Evolutionary conservation across 2,113 vertebrate genomes (phyloP), one percentile per base, ranked within the genome.

Genomic region (Saimiri boliviensis): DNA sequence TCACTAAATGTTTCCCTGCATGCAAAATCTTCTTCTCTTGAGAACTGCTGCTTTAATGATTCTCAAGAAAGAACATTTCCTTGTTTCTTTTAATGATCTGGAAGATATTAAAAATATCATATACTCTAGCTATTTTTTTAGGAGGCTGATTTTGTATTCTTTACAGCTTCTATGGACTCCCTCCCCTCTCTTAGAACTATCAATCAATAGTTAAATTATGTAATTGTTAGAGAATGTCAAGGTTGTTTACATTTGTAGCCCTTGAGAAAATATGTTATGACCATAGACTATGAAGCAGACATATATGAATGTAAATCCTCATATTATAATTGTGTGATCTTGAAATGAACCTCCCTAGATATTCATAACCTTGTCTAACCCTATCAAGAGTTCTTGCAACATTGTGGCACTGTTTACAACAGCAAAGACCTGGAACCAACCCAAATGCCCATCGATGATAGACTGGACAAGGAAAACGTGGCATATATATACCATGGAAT

Each of bases 61-160:
- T 79, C 66, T 95, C 45, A 54, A 47, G 35, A 96, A 40, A 93
- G 17, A 80, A 76, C 32, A 23, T 37, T 68, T 95, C 82, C 91
- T 91, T 89, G 47, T 23, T 52, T 96, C 94, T 94, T n/a, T 96
- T 81, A 82, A 92, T 85, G 66, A 94, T 92, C 96, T 97, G 87
- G 96, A 97, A 98, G 81, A 93, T 56, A 97, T 97, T 93, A 95
- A 96, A 92, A 95, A 60, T 56, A 96, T 90, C 87, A 93, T 86
- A 97, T 97, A 90, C 52, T 89, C 92, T 54, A 79, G n/a, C 14
- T n/a, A 56, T 92, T 92, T 56, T 56, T 90, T 83, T 85, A 52
- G n/a, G 32, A 95, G 63, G 49, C 80, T 95, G 76, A 92, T 80
- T 96, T 74, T 32, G 45, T 70, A 40, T 79, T 95, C 40, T 87